Percentiles rank a stretch among this genome's conserved stretches.
phyloP scores from a whole-genome alignment of 2,797 vertebrate genomes.

The Pelobates cultripes region DNA sequence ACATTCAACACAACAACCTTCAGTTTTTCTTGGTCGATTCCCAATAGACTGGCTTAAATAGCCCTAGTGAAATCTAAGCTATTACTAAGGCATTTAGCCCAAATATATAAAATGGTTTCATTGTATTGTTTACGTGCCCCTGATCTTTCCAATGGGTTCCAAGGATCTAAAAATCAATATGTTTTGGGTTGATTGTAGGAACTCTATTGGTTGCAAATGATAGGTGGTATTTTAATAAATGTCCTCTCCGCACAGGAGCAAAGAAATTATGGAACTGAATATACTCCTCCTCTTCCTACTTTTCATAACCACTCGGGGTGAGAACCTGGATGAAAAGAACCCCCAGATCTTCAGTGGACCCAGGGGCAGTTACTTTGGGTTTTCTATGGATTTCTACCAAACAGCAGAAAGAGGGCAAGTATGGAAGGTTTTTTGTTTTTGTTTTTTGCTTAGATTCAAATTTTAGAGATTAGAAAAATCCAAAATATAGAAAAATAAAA shows the following conservation, averaged over 20 bases:
- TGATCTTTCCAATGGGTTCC: too few species aligned
- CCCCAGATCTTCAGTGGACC: constrained; percentile 76
- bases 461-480: too few species aligned
- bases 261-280: background rate
- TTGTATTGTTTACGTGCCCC: too few species aligned
- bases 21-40: too few species aligned
- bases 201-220: background rate
- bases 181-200: background rate
- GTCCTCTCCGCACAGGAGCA: background rate
- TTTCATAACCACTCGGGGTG: constrained; percentile 30
- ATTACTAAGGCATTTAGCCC: too few species aligned
- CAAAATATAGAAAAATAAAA: too few species aligned
- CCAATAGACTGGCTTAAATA: too few species aligned
- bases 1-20: too few species aligned
- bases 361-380: constrained; percentile 87
- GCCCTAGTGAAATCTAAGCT: too few species aligned
- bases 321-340: constrained; percentile 76
- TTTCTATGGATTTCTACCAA: constrained; percentile 86
- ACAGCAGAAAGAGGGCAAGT: constrained; percentile 68
- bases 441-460: too few species aligned
- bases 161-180: background rate
- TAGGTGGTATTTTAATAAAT: background rate
- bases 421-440: background rate
- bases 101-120: too few species aligned
- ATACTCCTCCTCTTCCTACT: constrained; percentile 55